Conservation (phyloP, 2,888 invertebrate genomes). For the Diarsia dahlii region DNA sequence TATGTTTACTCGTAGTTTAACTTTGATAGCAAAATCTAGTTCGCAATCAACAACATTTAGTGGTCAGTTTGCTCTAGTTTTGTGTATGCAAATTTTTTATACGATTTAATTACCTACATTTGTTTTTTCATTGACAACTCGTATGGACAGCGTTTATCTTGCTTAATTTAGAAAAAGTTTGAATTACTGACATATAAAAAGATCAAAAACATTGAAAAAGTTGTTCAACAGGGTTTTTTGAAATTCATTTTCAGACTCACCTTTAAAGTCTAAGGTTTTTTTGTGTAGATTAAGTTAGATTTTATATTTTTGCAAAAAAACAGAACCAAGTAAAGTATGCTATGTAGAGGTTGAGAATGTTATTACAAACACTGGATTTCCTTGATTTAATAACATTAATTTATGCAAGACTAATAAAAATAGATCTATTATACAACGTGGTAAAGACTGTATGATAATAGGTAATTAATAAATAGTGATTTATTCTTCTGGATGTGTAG, state of each 20-base stretch:
- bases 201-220: neutral
- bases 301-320: neutral
- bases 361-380: neutral
- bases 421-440: neutral
- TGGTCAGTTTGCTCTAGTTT: neutral
- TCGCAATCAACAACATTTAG: no score
- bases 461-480: neutral
- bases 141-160: neutral
- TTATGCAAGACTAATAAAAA: neutral
- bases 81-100: no score
- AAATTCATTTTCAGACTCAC: neutral
- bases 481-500: neutral
- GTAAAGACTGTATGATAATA: neutral
- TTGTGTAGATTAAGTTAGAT: neutral
- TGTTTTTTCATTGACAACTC: neutral
- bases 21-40: neutral
- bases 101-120: neutral
- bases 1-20: constrained; percentile 4
- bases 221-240: neutral
- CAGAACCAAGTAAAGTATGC: neutral
- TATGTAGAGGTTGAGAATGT: neutral
- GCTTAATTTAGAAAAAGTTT: neutral
- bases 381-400: neutral
- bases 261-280: neutral
- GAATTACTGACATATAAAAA: neutral